Evolutionary conservation across 2,113 vertebrate species (phyloP).

Genomic region (Aphelocoma coerulescens): DNA sequence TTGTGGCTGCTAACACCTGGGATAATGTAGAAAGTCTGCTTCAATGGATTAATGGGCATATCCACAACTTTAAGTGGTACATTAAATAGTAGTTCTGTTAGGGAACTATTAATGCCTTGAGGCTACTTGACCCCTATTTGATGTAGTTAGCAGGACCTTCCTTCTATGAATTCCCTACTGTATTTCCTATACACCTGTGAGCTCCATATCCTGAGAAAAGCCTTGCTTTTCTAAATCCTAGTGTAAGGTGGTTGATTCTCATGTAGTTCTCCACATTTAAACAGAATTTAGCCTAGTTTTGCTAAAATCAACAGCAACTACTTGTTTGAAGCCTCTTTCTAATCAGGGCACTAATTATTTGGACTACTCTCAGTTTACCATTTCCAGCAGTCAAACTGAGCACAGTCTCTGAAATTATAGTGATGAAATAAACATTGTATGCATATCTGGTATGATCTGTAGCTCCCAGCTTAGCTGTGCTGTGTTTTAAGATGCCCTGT

Average conservation of each 20-base stretch:
- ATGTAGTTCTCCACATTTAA: not conserved
- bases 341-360: not conserved
- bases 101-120: not conserved
- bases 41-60: not conserved
- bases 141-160: not conserved
- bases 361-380: not conserved
- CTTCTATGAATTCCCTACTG: not conserved
- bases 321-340: not conserved
- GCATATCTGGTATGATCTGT: not conserved
- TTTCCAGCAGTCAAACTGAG: not conserved
- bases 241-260: not conserved
- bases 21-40: not conserved
- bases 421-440: not conserved
- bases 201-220: not conserved
- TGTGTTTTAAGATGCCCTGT: not conserved
- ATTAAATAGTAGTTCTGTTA: not conserved
- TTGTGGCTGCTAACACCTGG: not conserved
- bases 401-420: not conserved
- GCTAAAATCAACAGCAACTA: not conserved
- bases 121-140: not conserved
- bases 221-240: not conserved
- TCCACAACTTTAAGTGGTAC: not conserved
- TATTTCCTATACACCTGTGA: not conserved
- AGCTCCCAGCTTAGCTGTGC: not conserved
- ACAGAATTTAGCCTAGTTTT: not conserved